Evolutionary conservation across 2,797 vertebrate species (phyloP).

Genomic region (Chaetodon trifasciatus): DNA sequence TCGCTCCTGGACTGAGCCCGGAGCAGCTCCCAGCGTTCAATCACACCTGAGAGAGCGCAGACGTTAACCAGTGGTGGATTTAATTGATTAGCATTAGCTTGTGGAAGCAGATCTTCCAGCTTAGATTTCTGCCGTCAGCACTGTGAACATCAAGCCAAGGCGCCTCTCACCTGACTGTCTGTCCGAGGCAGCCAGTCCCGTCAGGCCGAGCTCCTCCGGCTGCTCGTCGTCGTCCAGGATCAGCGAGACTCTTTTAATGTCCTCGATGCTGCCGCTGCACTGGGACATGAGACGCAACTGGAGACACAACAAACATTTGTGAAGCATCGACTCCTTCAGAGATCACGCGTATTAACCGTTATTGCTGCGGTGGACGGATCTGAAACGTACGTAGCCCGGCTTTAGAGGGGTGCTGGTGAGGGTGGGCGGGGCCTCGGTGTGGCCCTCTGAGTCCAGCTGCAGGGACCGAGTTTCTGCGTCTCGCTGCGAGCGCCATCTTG

Average conservation of each 20-base stretch:
- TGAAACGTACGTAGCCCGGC: conserved; percentile 87
- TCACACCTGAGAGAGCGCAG: conserved; percentile 84
- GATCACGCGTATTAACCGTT: not conserved
- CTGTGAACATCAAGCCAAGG: not conserved
- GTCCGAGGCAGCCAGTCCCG: conserved; percentile 76
- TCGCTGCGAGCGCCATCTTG: conserved; percentile 84
- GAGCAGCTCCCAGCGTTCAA: conserved; percentile 92
- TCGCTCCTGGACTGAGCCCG: conserved; percentile 88
- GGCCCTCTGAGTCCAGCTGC: conserved; percentile 73
- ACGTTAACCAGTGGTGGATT: not conserved
- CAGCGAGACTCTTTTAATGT: conserved; percentile 79
- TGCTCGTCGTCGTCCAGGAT: conserved; percentile 81
- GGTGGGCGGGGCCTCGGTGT: conserved; percentile 49
- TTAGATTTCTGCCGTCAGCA: too few relatives aligned
- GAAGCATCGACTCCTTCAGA: not conserved
- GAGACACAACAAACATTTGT: conserved; percentile 16
- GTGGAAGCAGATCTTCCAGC: too few relatives aligned
- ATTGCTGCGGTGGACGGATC: not conserved
- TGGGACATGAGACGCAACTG: conserved; percentile 88
- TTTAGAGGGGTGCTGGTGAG: conserved; percentile 89
- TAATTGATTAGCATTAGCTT: not conserved
- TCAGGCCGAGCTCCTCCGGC: conserved; percentile 84
- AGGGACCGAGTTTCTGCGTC: conserved; percentile 74
- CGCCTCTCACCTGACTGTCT: conserved; percentile 88
- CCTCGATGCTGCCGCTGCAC: conserved; percentile 82